These are phyloP conservation scores for Caenorhabditis wallacei DNA, from an alignment of 2,888 invertebrate genomes.

Conservation along the genomic window DNA sequence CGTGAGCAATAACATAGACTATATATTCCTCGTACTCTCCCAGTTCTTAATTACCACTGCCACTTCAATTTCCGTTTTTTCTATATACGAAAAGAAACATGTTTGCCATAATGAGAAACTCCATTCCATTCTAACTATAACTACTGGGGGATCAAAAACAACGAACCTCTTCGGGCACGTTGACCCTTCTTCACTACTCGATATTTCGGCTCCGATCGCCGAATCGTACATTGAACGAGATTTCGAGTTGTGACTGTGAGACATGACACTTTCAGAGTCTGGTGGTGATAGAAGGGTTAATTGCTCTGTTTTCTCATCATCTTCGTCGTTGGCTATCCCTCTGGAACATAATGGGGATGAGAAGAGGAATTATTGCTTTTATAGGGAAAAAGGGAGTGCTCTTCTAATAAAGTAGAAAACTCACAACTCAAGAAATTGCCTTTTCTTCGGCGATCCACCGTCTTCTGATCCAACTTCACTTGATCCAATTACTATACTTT, in stretches of 20 bases:
- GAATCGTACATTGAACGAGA: slow-evolving; percentile 77
- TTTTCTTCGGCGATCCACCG: slow-evolving; percentile 34
- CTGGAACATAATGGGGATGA: too few relatives aligned
- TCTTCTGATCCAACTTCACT: slow-evolving; percentile 53
- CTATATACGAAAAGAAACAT: slow-evolving; percentile 3
- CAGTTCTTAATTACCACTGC: slow-evolving; percentile 7
- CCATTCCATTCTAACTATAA: too few relatives aligned
- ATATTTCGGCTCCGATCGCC: slow-evolving; percentile 75
- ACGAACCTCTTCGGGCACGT: slow-evolving; percentile 41
- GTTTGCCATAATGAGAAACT: slow-evolving; percentile 18
- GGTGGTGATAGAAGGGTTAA: slow-evolving; percentile 44
- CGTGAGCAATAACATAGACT: slow-evolving; percentile 10
- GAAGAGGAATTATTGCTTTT: neutral
- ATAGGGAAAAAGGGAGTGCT: neutral
- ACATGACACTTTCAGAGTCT: slow-evolving; percentile 43
- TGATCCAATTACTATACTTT: slow-evolving; percentile 70
- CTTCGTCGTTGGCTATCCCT: slow-evolving; percentile 7
- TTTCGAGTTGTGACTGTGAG: slow-evolving; percentile 66
- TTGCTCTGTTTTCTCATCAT: slow-evolving; percentile 24
- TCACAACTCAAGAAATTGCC: slow-evolving; percentile 21
- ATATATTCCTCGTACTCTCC: neutral
- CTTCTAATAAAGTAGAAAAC: neutral
- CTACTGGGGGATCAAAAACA: neutral
- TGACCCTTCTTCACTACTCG: slow-evolving; percentile 74
- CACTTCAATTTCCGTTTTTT: slow-evolving; percentile 15